Percentiles rank a stretch among this genome's conserved stretches.
Evolutionary conservation across 2,113 vertebrate species (phyloP).

Genomic region (zebrafish (Danio rerio)): DNA sequence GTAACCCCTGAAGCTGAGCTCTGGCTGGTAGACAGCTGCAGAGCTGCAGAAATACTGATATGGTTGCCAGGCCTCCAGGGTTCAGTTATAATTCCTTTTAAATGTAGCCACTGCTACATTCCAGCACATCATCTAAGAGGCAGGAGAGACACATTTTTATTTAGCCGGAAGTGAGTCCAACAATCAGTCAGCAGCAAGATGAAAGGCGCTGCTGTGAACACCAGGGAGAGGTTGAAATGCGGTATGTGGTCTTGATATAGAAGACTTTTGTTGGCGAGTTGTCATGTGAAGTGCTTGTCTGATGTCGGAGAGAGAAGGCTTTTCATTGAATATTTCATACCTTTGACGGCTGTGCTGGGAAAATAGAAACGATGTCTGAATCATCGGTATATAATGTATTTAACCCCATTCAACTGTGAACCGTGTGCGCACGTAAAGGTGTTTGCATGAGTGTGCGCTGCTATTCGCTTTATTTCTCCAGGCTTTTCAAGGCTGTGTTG

Average conservation of each 20-base stretch:
- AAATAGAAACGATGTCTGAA: slow-evolving; percentile 16
- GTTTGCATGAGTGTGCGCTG: slow-evolving; percentile 14
- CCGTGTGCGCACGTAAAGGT: slow-evolving; percentile 17
- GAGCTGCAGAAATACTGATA: slow-evolving; percentile 48
- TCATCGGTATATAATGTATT: slow-evolving; percentile 35
- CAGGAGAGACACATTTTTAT: slow-evolving; percentile 22
- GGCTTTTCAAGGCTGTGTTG: background rate
- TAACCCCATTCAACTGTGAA: slow-evolving; percentile 31
- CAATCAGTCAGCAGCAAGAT: slow-evolving; percentile 14
- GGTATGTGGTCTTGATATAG: slow-evolving; percentile 10
- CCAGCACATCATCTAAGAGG: slow-evolving; percentile 28
- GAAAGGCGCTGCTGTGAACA: slow-evolving; percentile 49
- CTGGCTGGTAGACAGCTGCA: slow-evolving; percentile 26
- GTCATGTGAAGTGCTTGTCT: background rate
- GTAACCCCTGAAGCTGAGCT: slow-evolving; percentile 31
- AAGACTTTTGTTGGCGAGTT: background rate
- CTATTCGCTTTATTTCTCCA: background rate
- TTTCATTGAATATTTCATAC: slow-evolving; percentile 9
- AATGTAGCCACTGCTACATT: slow-evolving; percentile 48
- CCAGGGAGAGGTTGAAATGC: slow-evolving; percentile 11
- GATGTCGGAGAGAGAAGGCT: background rate
- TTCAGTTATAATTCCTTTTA: slow-evolving; percentile 47
- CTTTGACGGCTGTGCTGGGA: slow-evolving; percentile 25
- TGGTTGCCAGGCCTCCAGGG: slow-evolving; percentile 41
- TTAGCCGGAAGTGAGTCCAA: slow-evolving; percentile 39